Base-by-base conservation (phyloP, 2,797 vertebrate species). In the Epinephelus coioides region DNA sequence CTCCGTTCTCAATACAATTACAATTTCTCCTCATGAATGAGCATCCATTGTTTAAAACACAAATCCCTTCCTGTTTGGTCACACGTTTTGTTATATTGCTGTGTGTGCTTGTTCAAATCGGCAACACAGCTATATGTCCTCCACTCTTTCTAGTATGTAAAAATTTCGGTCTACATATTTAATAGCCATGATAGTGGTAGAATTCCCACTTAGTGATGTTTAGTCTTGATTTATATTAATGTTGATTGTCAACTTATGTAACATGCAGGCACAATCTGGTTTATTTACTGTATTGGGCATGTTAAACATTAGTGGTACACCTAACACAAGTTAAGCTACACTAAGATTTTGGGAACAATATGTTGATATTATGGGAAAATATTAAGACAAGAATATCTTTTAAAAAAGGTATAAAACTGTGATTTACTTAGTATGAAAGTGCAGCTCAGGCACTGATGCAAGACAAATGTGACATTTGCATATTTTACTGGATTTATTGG, bases 21-120 rank as follows among this genome's bases (percentile, higher is more conserved):
- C 69, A 64, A 18, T 62, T 59, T 60, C n/a, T 66, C 25, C 19
- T 46, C 38, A 21, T 34, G 63, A 86, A 54, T 30, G 66, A 84
- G 53, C 56, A 7, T 12, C 51, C 25, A 38, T 72, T 67, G 66
- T 57, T 87, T 54, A 44, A 63, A 80, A 67, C 34, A 0, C 14
- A 23, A 55, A 69, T 63, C 51, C 59, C 21, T 46, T 65, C 47
- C n/a, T 60, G n/a, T 30, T 54, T 60, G 43, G 54, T 61, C 60
- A 64, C 80, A 62, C 3, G 0, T 19, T 21, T n/a, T 17, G 38
- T 61, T 25, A 53, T 21, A 69, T 18, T 19, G 2, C 21, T 1
- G 38, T 13, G n/a, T 2, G 2, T 15, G 0, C 44, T 56, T 66
- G 50, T 60, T 75, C 30, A 1, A 70, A 71, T 65, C 19, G 54